Base-by-base conservation (phyloP, 1,140 invertebrate genomes). In the Wasmannia auropunctata region DNA sequence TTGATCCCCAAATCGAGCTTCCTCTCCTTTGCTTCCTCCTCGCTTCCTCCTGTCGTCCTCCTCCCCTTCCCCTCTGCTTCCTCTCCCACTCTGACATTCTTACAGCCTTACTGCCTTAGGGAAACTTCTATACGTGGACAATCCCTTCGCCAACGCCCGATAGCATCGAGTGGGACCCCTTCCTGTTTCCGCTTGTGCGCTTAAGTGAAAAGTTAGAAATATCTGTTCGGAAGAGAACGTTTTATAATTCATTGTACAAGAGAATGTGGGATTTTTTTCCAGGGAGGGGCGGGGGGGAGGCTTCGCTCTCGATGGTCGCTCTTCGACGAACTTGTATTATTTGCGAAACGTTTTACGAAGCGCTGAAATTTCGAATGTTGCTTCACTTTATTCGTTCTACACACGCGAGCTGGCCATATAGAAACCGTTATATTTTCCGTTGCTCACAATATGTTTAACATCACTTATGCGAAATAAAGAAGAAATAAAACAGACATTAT, bases 121-220 rank as follows among this genome's bases (percentile, higher is more conserved):
- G 67, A 83, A n/a, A 83, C 62, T 83, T 81, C 37, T 72, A n/a
- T n/a, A 60, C 67, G 67, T 51, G 79, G 79, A 83, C 79, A 83
- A 83, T 83, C 67, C 79, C 79, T 62, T 85, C 34, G 70, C 70
- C 40, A 37, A 56, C 19, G 56, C 31, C 14, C 43, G 81, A 85
- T 76, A 63, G 72, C 31, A 62, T 85, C 60, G 62, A 81, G 40
- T 49, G 43, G 14, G 58, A 54, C 43, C 43, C 34, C 34, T 63
- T 65, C 34, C 80, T 60, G 56, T 31, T 75, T 54, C 69, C 72
- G 70, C 46, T 58, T 63, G 60, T 40, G 81, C 67, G 67, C 54
- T 83, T 83, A 83, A 83, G 79, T 83, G 79, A 83, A 83, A 83
- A 83, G 79, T 83, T 83, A 72, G 67, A 72, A 83, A 83, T 83